Evolutionary conservation across 1,140 invertebrate genomes (phyloP).

Genomic region (Drosophila kurseongensis): DNA sequence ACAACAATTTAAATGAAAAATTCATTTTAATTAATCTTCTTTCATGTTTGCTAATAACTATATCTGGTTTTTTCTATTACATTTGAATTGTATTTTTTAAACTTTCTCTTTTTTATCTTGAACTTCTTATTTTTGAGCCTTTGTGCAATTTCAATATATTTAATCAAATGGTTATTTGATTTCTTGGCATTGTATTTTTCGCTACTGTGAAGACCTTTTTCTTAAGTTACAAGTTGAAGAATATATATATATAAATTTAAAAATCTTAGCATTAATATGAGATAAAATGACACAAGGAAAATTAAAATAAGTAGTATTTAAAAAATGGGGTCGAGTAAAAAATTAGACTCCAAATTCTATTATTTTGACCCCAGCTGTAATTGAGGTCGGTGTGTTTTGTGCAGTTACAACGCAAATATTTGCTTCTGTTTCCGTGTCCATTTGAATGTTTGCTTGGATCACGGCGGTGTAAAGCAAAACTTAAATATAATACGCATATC

Average conservation of each 20-base stretch:
- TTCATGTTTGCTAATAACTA: background rate
- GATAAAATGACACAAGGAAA: no score
- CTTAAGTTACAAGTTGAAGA: no score
- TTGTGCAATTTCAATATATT: no score
- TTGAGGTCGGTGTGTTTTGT: constrained; percentile 12
- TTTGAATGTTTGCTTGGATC: constrained; percentile 10
- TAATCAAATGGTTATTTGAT: no score
- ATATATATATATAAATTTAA: no score
- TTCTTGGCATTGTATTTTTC: no score
- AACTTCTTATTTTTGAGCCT: no score
- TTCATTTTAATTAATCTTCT: background rate
- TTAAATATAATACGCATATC: constrained; percentile 10
- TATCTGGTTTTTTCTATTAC: background rate
- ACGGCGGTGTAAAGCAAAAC: background rate
- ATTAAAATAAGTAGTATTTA: no score
- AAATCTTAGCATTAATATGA: no score
- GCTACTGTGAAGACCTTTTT: no score
- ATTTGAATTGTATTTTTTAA: constrained; percentile 8
- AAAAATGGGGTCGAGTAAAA: no score
- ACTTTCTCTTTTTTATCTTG: no score
- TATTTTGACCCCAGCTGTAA: background rate
- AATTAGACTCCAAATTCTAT: background rate
- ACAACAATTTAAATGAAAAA: constrained; percentile 10
- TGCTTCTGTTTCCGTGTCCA: constrained; percentile 10
- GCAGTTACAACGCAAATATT: constrained; percentile 48